Evolutionary conservation across 1,140 invertebrate genomes (phyloP).

Genomic region (Drosophila miranda): DNA sequence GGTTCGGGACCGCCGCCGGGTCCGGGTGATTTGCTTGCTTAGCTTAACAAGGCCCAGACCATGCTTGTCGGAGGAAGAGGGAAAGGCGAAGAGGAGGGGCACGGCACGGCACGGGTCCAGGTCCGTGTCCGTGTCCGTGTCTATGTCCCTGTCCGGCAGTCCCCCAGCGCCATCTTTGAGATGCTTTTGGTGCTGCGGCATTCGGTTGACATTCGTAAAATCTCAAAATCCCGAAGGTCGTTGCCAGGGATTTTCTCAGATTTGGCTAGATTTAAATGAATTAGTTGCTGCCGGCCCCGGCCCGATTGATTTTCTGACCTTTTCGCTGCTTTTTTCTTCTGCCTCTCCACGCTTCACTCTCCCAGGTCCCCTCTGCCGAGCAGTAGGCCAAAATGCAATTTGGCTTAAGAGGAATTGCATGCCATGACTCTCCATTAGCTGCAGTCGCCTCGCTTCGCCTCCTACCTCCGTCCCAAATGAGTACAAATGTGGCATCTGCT

Average conservation of each 20-base stretch:
- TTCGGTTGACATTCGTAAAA: conserved; percentile 82
- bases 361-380: conserved; percentile 5
- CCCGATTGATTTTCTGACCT: conserved; percentile 83
- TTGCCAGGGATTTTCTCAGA: conserved; percentile 83
- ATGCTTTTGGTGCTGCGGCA: conserved; percentile 69
- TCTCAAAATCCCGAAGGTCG: conserved; percentile 82
- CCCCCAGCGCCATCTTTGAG: conserved; percentile 46
- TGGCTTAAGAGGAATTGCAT: conserved; percentile 29
- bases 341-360: neutral
- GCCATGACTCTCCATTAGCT: conserved; percentile 45
- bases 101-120: conserved; percentile 1
- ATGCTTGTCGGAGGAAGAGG: neutral
- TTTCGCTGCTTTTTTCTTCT: conserved; percentile 46
- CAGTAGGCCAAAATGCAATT: conserved; percentile 52
- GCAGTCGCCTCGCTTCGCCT: conserved; percentile 12
- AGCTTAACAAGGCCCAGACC: conserved; percentile 60
- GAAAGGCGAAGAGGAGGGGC: neutral
- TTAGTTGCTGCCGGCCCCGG: conserved; percentile 76
- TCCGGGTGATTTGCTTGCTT: conserved; percentile 76
- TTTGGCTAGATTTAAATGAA: conserved; percentile 83
- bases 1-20: conserved; percentile 2
- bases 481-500: conserved; percentile 52
- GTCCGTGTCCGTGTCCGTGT: conserved; percentile 16
- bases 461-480: conserved; percentile 36
- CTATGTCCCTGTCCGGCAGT: conserved; percentile 23